Base-by-base conservation (phyloP, 2,797 vertebrate genomes). In the Cirrhinus mrigala region DNA sequence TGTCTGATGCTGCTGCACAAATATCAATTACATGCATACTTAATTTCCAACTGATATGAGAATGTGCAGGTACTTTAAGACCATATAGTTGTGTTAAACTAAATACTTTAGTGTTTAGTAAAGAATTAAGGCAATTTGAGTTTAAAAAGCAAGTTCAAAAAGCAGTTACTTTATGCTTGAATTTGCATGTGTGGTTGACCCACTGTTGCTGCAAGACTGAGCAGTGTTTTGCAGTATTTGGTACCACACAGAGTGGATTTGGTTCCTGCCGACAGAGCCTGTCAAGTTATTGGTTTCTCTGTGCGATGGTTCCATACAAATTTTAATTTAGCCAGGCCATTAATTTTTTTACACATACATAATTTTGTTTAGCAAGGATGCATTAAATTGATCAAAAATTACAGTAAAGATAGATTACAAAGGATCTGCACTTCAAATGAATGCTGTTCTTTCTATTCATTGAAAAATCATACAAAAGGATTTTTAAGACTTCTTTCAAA, bases 281-380 rank as follows among this genome's bases (percentile, higher is more conserved):
- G 87, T 83, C 83, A 81, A 92, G 90, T 71, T 79, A 79, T 89
- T 81, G 87, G 86, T 79, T 69, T 89, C 64, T 87, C 90, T 92
- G 91, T 91, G 91, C 91, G 90, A 92, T 97, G 96, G 96, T 83
- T 94, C 95, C 96, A 92, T 91, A 97, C 95, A 96, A 80, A 79
- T 66, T 4, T 14, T 20, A 24, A 22, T 16, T 64, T 29, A 54
- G 18, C 27, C 10, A 8, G 27, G 27, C 10, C 46, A 69, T n/a
- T n/a, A 8, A 20, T 52, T 5, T 29, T 29, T 66, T 33, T 33
- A 16, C 18, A 75, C 11, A 33, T 22, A 52, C 27, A 15, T 15
- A 8, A 20, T n/a, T 37, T 56, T 15, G 52, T 37, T 37, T 7
- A 37, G 50, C 29, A 73, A 50, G n/a, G n/a, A 74, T 73, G 18